Evolutionary conservation across 2,797 vertebrate species (phyloP).

Genomic region (Chanos chanos): DNA sequence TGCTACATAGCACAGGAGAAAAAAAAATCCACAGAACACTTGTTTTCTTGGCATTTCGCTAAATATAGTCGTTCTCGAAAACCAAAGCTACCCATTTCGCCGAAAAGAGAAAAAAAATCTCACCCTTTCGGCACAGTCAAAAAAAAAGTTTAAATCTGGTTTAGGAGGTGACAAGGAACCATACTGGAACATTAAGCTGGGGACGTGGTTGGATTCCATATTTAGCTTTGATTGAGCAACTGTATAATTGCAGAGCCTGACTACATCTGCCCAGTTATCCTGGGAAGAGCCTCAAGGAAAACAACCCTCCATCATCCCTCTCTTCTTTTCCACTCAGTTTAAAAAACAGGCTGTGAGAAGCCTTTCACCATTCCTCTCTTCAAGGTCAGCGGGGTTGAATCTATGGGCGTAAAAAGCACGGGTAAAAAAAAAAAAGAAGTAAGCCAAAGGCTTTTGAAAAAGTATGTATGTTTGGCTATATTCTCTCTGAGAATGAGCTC

Average conservation of each 20-base stretch:
- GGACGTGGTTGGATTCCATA: neutral
- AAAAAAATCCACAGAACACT: conserved; percentile 26
- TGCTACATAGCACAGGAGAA: conserved; percentile 25
- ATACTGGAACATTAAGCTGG: conserved; percentile 13
- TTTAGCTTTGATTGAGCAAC: conserved; percentile 26
- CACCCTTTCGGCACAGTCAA: neutral
- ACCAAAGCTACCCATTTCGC: conserved; percentile 19
- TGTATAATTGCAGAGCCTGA: conserved; percentile 27
- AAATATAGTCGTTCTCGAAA: conserved; percentile 10
- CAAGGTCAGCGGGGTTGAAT: neutral
- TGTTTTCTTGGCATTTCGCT: conserved; percentile 20
- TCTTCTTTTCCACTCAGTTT: neutral
- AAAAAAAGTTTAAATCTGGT: neutral
- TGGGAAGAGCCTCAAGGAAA: conserved; percentile 27
- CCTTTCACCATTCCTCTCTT: neutral
- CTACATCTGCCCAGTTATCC: conserved; percentile 18
- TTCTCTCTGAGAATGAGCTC: too few relatives aligned
- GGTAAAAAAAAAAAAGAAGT: too few relatives aligned
- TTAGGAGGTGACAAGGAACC: conserved; percentile 30
- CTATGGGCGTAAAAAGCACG: too few relatives aligned
- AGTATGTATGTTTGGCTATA: too few relatives aligned
- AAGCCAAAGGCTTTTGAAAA: too few relatives aligned
- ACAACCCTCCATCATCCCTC: conserved; percentile 10
- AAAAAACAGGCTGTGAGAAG: neutral
- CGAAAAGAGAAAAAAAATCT: conserved; percentile 10